Conservation (phyloP, 2,113 vertebrate genomes). For the Lepus americanus region DNA sequence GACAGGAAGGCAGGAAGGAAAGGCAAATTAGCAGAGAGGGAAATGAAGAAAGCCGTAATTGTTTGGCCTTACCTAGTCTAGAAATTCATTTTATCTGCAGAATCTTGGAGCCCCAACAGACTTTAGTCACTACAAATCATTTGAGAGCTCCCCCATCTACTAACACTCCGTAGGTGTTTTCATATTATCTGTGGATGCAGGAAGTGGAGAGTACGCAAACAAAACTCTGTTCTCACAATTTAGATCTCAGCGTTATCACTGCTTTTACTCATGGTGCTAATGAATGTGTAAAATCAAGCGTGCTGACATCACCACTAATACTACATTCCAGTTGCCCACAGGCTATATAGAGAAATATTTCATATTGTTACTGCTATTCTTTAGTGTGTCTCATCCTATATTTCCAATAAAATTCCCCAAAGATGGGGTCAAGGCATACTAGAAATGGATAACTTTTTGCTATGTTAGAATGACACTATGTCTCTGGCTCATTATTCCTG, state of each 20-base stretch:
- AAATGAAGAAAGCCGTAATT: background rate
- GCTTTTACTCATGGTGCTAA: background rate
- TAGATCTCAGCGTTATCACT: background rate
- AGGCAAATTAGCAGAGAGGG: too few species aligned
- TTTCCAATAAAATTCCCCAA: background rate
- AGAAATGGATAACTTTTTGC: background rate
- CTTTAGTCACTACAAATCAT: background rate
- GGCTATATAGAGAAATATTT: background rate
- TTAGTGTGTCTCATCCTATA: background rate
- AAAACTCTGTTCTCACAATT: background rate
- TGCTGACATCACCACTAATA: background rate
- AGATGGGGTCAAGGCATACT: background rate
- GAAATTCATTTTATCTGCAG: constrained; percentile 13
- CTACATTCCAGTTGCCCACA: too few species aligned
- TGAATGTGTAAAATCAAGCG: background rate
- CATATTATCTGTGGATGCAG: background rate
- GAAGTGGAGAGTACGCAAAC: background rate
- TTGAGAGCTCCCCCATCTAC: background rate
- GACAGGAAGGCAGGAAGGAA: too few species aligned
- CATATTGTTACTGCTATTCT: background rate
- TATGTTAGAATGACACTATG: background rate
- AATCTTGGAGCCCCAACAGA: background rate
- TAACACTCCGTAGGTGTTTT: background rate
- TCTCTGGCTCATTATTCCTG: background rate
- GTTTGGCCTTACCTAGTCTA: background rate